A percentile compares a stretch with the other conserved stretches of the same genome.
Evolutionary conservation across 2,797 vertebrate species (phyloP).

Genomic region (Enoplosus armatus): DNA sequence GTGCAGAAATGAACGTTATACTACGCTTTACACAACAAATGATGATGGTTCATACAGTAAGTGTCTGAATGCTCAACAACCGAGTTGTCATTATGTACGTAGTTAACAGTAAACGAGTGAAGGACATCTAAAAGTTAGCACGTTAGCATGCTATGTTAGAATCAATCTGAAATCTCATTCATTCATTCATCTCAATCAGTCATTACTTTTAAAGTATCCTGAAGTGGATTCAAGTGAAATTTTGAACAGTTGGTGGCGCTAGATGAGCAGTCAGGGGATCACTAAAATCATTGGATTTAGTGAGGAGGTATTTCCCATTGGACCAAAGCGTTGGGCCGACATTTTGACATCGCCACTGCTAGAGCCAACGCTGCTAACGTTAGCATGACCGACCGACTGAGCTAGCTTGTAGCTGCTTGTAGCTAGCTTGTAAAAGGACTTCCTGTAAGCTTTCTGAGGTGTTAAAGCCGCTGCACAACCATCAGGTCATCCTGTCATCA

Average conservation of each 20-base stretch:
- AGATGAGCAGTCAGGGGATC: no score
- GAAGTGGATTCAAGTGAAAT: neutral
- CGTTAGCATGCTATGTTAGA: neutral
- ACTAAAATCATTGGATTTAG: no score
- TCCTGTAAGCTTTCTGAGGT: neutral
- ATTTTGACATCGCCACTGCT: neutral
- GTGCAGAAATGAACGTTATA: no score
- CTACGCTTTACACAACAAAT: no score
- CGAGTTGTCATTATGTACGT: no score
- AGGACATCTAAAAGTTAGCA: neutral
- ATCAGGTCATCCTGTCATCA: conserved; percentile 30
- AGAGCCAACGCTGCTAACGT: neutral
- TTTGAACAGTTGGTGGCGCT: no score
- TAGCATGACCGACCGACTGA: no score
- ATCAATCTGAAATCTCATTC: neutral
- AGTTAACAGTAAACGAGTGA: no score
- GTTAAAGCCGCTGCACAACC: neutral
- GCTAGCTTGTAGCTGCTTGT: no score
- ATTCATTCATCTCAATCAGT: neutral
- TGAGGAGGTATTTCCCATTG: neutral
- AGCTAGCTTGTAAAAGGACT: neutral
- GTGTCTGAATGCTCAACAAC: no score
- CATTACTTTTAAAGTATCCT: neutral
- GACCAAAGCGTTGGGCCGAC: no score
- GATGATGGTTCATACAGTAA: no score